These are phyloP conservation scores for Drosophila paulistorum DNA, from an alignment of 1,140 invertebrate species.

Conservation along the genomic window DNA sequence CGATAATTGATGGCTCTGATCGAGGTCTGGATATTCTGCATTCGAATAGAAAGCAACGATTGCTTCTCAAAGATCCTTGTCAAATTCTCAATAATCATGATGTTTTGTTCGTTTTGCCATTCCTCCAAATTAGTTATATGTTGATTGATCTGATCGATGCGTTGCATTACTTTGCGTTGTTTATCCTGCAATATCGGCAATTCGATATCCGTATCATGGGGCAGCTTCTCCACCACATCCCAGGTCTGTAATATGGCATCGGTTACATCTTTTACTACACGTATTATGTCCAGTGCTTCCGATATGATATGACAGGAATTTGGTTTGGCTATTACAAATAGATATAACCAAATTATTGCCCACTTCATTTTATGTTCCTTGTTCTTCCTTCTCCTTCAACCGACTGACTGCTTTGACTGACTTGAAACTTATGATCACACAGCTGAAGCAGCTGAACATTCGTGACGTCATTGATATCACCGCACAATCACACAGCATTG, in stretches of 20 bases:
- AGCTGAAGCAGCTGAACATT: too few relatives aligned
- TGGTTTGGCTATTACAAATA: background rate
- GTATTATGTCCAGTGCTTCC: constrained; percentile 34
- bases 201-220: background rate
- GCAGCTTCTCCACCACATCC: constrained; percentile 17
- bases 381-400: too few relatives aligned
- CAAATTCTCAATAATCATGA: constrained; percentile 33
- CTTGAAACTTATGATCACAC: too few relatives aligned
- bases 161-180: constrained; percentile 18
- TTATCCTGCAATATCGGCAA: constrained; percentile 19
- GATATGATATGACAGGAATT: background rate
- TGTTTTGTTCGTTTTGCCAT: constrained; percentile 23
- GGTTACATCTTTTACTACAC: constrained; percentile 32
- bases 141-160: constrained; percentile 27
- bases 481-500: too few relatives aligned
- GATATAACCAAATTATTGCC: constrained; percentile 3
- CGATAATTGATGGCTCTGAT: constrained; percentile 19
- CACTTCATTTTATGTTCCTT: constrained; percentile 8
- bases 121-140: constrained; percentile 29
- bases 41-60: background rate
- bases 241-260: constrained; percentile 19
- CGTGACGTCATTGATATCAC: too few relatives aligned
- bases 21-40: constrained; percentile 17
- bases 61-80: constrained; percentile 13
- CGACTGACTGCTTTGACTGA: too few relatives aligned